Base-by-base conservation (phyloP, 1,140 invertebrate genomes). In the Apocrypta bakeri region DNA sequence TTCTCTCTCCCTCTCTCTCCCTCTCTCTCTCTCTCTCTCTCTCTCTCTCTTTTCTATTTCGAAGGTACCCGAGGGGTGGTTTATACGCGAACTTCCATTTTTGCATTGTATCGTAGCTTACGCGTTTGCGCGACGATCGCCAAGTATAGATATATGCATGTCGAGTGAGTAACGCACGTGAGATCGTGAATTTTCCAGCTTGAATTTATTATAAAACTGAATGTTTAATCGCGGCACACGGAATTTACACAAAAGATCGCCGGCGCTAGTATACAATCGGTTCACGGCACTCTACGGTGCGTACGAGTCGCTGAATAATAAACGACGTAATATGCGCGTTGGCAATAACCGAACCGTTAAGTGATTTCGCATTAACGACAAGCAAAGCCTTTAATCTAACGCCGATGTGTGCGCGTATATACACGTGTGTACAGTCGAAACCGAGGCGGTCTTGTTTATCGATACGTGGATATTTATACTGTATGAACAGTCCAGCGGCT, bases 321-420 rank as follows among this genome's bases (percentile, higher is more conserved):
- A 17, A 75, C 0, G 14, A 3, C 66, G 9, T n/a, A n/a, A n/a
- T n/a, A n/a, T n/a, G n/a, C n/a, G 14, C 11, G 31, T 17, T 24
- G n/a, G 27, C 27, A 63, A 21, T 48, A 11, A 48, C 63, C 56
- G 25, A 48, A n/a, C 21, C 73, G 31, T 9, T 27, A 27, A 37
- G 9, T 37, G 33, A n/a, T n/a, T 61, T 27, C 73, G 73, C 73
- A 75, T 75, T 75, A 31, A 14, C 14, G 25, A 0, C 31, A 24
- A 63, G 3, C 25, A 33, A 75, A 75, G 42, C 73, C 29, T 75
- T 75, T 75, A 75, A 75, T 63, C 73, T 63, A 33, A 63, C 48
- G 40, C 31, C 66, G 6, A 17, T 37, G 21, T 48, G n/a, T 37
- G 9, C 33, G 9, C 33, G 33, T 37, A 37, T 37, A 37, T 37